Evolutionary conservation across 1,140 invertebrate species (phyloP).

Genomic region (Hyles vespertilio): DNA sequence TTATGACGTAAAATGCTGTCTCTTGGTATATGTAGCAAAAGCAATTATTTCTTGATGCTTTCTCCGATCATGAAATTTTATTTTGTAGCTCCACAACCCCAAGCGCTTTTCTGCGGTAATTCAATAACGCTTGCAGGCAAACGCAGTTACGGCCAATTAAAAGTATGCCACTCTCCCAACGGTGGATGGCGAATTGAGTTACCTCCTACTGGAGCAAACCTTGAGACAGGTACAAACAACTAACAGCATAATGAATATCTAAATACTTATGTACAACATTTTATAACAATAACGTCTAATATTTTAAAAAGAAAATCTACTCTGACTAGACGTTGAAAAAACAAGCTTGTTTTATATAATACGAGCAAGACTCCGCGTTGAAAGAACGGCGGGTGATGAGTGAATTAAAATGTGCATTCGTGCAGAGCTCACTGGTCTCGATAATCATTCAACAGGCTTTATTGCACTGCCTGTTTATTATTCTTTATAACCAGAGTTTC

Average conservation of each 20-base stretch:
- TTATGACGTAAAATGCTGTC: too few species aligned
- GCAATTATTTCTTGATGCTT: too few species aligned
- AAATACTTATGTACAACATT: not conserved
- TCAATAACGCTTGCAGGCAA: constrained; percentile 70
- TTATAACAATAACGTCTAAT: not conserved
- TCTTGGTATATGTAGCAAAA: too few species aligned
- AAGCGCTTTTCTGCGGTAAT: constrained; percentile 55
- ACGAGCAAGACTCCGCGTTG: too few species aligned
- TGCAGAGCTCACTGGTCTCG: too few species aligned
- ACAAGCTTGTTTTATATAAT: too few species aligned
- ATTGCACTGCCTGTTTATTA: too few species aligned
- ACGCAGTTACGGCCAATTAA: constrained; percentile 73
- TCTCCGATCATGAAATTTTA: constrained; percentile 13
- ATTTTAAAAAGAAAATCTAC: not conserved
- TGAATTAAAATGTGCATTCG: too few species aligned
- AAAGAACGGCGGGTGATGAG: too few species aligned
- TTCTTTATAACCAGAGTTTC: too few species aligned
- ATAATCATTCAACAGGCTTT: too few species aligned
- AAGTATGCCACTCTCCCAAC: constrained; percentile 65
- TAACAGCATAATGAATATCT: constrained; percentile 17
- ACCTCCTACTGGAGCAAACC: constrained; percentile 42
- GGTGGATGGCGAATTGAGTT: constrained; percentile 63
- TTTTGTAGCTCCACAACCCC: constrained; percentile 38
- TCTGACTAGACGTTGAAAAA: too few species aligned
- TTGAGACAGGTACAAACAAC: constrained; percentile 49